phyloP scores from a whole-genome alignment of 2,113 vertebrate genomes.

The Sialia sialis region DNA sequence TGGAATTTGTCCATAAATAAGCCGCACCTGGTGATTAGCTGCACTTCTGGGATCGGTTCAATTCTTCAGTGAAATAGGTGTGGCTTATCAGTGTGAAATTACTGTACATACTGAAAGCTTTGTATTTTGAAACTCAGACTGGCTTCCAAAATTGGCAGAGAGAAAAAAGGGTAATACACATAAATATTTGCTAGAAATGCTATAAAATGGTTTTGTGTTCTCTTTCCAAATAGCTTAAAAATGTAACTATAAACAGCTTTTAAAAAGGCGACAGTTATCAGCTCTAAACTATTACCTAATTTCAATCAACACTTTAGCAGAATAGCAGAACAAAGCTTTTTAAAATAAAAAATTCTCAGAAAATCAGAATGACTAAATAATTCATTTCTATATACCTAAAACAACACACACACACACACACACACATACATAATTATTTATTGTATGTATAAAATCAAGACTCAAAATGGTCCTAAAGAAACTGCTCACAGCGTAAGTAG shows the following conservation, averaged over 20 bases:
- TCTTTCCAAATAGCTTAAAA: neutral
- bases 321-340: neutral
- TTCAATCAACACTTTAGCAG: neutral
- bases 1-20: no score
- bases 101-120: no score
- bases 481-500: neutral
- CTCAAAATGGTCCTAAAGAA: neutral
- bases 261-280: neutral
- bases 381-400: neutral
- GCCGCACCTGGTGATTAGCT: no score
- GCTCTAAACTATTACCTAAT: neutral
- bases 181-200: neutral
- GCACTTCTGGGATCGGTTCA: no score
- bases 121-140: neutral
- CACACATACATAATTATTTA: neutral
- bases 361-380: neutral
- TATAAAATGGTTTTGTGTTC: neutral
- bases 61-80: no score
- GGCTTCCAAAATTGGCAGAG: neutral
- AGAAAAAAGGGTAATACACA: neutral
- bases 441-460: neutral
- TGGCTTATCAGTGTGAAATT: no score
- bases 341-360: neutral
- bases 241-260: neutral
- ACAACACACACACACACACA: neutral